Evolutionary conservation across 1,140 invertebrate species (phyloP).

Genomic region (Drosophila gunungcola): DNA sequence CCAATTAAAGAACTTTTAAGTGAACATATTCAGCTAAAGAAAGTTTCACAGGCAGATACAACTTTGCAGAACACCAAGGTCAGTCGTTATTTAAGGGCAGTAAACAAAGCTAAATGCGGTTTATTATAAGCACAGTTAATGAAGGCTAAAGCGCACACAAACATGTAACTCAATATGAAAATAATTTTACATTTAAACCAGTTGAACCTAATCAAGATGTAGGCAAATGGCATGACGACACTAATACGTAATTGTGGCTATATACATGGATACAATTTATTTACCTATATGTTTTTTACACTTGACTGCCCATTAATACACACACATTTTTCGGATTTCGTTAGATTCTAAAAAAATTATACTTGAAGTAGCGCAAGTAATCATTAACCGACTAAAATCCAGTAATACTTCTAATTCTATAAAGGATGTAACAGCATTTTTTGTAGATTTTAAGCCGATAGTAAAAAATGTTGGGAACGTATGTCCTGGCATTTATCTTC

Average conservation of each 20-base stretch:
- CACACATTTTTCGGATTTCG: neutral
- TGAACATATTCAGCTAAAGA: neutral
- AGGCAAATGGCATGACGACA: constrained; percentile 26
- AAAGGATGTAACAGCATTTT: too few relatives aligned
- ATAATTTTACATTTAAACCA: constrained; percentile 25
- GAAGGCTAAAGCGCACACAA: constrained; percentile 19
- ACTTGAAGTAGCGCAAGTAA: too few relatives aligned
- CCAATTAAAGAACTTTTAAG: constrained; percentile 1
- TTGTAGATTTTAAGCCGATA: too few relatives aligned
- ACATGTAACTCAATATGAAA: constrained; percentile 35
- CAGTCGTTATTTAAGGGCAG: constrained; percentile 41
- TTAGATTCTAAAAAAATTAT: neutral
- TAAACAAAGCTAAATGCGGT: constrained; percentile 35
- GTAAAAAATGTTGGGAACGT: too few relatives aligned
- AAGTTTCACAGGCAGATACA: constrained; percentile 11
- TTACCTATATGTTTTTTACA: constrained; percentile 1
- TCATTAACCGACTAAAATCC: neutral
- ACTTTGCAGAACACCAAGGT: constrained; percentile 25
- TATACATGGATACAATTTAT: constrained; percentile 1
- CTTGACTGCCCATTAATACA: constrained; percentile 1
- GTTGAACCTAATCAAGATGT: constrained; percentile 33
- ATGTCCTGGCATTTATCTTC: too few relatives aligned
- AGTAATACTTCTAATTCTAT: neutral
- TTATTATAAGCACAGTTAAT: constrained; percentile 36
- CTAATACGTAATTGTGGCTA: constrained; percentile 13